Conservation (phyloP, 2,113 vertebrate species). For the Neotoma lepida region DNA sequence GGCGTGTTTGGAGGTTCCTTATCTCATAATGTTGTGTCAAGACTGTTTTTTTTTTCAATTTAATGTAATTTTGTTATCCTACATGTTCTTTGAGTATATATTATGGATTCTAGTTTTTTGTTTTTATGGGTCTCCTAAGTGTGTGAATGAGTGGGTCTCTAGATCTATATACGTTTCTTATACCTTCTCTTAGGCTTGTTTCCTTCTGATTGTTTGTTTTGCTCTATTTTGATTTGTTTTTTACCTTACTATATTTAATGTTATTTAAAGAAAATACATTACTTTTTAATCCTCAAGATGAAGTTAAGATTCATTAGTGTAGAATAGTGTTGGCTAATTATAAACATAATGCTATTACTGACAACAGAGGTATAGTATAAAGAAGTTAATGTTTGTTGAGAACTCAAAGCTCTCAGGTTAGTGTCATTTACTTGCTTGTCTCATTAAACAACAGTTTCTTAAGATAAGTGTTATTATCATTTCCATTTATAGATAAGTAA, state of each 20-base stretch:
- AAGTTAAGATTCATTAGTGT: neutral
- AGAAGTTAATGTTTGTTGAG: neutral
- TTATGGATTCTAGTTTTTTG: neutral
- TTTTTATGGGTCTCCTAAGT: neutral
- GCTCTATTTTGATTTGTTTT: neutral
- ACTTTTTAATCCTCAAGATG: neutral
- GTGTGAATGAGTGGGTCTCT: neutral
- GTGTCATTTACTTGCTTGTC: neutral
- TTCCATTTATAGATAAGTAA: neutral
- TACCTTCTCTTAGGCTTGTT: neutral
- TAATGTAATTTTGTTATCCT: neutral
- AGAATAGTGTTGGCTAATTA: neutral
- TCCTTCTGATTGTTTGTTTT: neutral
- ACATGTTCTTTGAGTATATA: neutral
- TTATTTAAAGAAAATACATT: neutral
- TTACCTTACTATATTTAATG: neutral
- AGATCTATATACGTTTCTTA: neutral
- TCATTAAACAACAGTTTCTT: neutral
- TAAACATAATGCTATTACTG: conserved; percentile 16
- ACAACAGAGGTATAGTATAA: neutral
- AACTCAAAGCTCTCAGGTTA: neutral
- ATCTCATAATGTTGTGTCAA: neutral
- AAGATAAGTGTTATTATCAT: neutral
- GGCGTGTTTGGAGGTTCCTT: neutral
- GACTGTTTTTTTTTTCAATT: neutral